A percentile compares a stretch with the other conserved stretches of the same genome.
phyloP scores from a whole-genome alignment of 2,797 vertebrate species.

The Percopsis omiscomaycus region DNA sequence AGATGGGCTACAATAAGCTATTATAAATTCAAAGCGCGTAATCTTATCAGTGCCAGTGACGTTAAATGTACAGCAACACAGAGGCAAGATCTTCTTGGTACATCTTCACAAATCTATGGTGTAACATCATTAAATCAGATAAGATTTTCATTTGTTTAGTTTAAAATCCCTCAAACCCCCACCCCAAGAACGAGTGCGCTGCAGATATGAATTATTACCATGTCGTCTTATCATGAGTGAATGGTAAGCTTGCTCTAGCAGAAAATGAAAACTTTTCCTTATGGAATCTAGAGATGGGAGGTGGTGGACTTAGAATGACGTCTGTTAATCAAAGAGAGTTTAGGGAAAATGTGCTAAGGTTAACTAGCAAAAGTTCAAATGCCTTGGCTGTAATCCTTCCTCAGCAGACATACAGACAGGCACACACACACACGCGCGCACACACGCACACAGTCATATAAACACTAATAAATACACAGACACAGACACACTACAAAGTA shows the following conservation, averaged over 20 bases:
- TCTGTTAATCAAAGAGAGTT: conserved; percentile 11
- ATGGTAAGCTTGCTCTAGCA: conserved; percentile 33
- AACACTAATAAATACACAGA: not conserved
- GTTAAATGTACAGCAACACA: too few relatives aligned
- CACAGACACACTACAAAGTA: conserved; percentile 15
- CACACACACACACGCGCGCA: not conserved
- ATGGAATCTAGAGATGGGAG: conserved; percentile 6
- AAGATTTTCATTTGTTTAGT: not conserved
- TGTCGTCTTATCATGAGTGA: conserved; percentile 5
- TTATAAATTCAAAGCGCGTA: too few relatives aligned
- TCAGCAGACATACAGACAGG: not conserved
- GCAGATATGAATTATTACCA: conserved; percentile 11
- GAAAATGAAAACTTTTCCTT: conserved; percentile 30
- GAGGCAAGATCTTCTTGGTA: too few relatives aligned
- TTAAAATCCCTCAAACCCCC: not conserved
- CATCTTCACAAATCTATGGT: not conserved
- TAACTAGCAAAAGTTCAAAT: conserved; percentile 29
- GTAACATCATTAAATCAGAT: conserved; percentile 2
- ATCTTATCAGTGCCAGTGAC: too few relatives aligned
- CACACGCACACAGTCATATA: conserved; percentile 1
- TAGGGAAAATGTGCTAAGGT: conserved; percentile 46
- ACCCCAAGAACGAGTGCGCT: not conserved
- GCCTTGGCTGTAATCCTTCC: conserved; percentile 14
- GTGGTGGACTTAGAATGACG: conserved; percentile 43
- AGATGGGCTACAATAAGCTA: too few relatives aligned